Percentiles rank a stretch among this genome's conserved stretches.
Evolutionary conservation across 1,140 invertebrate species (phyloP).

Genomic region (Drosophila jambulina): DNA sequence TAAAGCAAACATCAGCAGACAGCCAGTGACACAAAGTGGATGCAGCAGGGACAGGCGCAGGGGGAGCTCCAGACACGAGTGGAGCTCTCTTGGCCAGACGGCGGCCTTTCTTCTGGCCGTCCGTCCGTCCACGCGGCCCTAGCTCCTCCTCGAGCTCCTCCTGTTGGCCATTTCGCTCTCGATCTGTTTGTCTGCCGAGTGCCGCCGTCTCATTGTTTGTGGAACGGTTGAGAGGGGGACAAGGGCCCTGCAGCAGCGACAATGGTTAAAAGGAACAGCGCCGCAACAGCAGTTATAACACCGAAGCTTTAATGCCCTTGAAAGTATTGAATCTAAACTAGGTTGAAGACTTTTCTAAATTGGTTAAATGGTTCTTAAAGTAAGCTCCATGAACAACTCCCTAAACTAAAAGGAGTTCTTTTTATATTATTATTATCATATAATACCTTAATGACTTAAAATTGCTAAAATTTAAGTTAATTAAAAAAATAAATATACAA

Average conservation of each 20-base stretch:
- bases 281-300: conserved; percentile 20
- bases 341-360: neutral
- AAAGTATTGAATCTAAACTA: neutral
- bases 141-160: neutral
- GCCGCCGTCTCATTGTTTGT: conserved; percentile 69
- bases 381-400: no score
- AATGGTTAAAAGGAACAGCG: conserved; percentile 66
- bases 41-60: conserved; percentile 1
- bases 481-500: no score
- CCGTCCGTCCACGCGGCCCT: neutral
- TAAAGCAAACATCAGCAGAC: conserved; percentile 77
- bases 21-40: conserved; percentile 56
- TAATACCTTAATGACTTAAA: no score
- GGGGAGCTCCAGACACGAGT: conserved; percentile 25
- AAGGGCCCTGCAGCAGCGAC: conserved; percentile 12
- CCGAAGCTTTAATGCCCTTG: neutral
- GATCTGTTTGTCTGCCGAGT: conserved; percentile 60
- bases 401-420: no score
- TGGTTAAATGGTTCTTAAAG: neutral
- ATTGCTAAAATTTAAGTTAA: no score
- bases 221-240: conserved; percentile 35
- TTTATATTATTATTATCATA: no score
- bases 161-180: conserved; percentile 40
- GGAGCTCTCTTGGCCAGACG: conserved; percentile 42
- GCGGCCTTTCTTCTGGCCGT: conserved; percentile 38